Percentiles rank a stretch among this genome's conserved stretches.
These are phyloP conservation scores for Tetrapedia diversipes DNA, from an alignment of 2,888 invertebrate species.

Conservation along the genomic window DNA sequence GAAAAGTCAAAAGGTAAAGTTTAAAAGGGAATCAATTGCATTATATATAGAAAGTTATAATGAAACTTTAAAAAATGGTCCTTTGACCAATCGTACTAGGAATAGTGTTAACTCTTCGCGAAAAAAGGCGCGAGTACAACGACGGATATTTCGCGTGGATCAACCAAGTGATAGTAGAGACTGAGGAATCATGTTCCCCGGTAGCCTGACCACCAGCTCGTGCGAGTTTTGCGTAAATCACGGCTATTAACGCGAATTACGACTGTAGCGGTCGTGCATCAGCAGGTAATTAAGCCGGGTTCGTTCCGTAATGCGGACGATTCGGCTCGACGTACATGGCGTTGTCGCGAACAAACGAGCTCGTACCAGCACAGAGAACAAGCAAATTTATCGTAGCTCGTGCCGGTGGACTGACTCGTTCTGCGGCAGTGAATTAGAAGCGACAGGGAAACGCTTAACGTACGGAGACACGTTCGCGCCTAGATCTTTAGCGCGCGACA, in stretches of 20 bases:
- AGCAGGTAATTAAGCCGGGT: slow-evolving; percentile 42
- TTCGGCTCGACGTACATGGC: no score
- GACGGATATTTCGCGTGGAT: background rate
- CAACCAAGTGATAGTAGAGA: slow-evolving; percentile 8
- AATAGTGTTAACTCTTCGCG: background rate
- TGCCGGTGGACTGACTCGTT: slow-evolving; percentile 13
- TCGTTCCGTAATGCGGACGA: slow-evolving; percentile 1
- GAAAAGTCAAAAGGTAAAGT: no score
- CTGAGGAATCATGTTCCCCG: slow-evolving; percentile 14
- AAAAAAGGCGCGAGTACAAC: background rate
- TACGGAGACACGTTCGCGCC: slow-evolving; percentile 1
- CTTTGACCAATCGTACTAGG: no score
- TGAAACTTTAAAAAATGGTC: no score
- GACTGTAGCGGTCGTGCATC: slow-evolving; percentile 27
- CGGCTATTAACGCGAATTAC: slow-evolving; percentile 40
- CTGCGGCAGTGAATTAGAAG: slow-evolving; percentile 63
- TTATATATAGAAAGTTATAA: no score
- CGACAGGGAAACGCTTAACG: slow-evolving; percentile 67
- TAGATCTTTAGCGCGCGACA: background rate
- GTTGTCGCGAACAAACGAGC: no score
- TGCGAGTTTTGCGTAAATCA: slow-evolving; percentile 31
- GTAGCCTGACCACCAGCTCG: background rate
- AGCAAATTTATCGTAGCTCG: slow-evolving; percentile 15
- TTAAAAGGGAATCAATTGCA: no score
- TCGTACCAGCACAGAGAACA: slow-evolving; percentile 39